Evolutionary conservation across 2,797 vertebrate species (phyloP), one percentile per base, ranked within the genome.

Genomic region (Falco novaeseelandiae): DNA sequence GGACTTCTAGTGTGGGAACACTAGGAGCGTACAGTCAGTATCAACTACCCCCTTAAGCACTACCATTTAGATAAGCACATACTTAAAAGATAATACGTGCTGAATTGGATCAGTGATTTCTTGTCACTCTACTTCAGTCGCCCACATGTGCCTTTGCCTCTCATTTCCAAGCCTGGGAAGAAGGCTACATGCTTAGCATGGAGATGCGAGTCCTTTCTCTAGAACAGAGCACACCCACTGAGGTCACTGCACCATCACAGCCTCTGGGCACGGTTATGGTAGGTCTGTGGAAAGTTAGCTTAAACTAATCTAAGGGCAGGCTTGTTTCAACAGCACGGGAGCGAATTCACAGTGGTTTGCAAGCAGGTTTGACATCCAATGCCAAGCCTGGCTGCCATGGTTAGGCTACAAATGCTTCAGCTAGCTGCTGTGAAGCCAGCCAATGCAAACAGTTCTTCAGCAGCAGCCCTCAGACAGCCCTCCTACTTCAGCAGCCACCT

Each of bases 191-290:
- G 3, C 27, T 69, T 36, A 14, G 20, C 3, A 4, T 5, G 21
- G 32, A 72, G 30, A 51, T 29, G 14, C 0, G 0, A 67, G 15
- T n/a, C 46, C 27, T 58, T 86, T 52, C 38, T 18, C 29, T 67
- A 15, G 32, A 79, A 12, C 9, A 55, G 30, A 12, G 18, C 3
- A 2, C 29, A 55, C 15, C 9, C 5, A 0, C 38, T 30, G 12
- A 1, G 0, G 38, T 16, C 59, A 70, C 59, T 19, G 14, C 32
- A 46, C 23, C 0, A 0, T 14, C 6, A 1, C 7, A 15, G 26
- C 16, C 36, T 62, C 20, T 1, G 2, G 36, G 19, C 6, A 9
- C 1, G 2, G 14, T 25, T 51, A 87, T 5, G 32, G 22, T 19
- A 55, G 6, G 12, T 6, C 40, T 88, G 36, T 57, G 14, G 36